Evolutionary conservation across 2,888 invertebrate genomes (phyloP), one percentile per base, ranked within the genome.

Genomic region (Agrotis clavis): DNA sequence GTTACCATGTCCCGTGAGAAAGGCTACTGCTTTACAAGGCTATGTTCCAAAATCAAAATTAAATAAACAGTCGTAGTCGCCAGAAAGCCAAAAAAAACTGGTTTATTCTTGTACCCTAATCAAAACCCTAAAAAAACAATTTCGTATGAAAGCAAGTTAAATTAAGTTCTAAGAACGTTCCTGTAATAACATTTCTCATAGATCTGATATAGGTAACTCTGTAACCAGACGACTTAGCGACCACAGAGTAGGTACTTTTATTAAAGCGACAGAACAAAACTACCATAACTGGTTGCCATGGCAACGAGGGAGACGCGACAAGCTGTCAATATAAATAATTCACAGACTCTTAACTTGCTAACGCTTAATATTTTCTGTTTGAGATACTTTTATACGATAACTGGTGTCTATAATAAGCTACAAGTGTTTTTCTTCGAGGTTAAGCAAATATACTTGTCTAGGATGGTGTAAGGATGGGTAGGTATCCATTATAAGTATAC

Each of bases 241-340:
- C n/a, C n/a, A n/a, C n/a, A n/a, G n/a, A n/a, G n/a, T n/a, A n/a
- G n/a, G n/a, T n/a, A n/a, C n/a, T n/a, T n/a, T n/a, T n/a, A n/a
- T n/a, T n/a, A n/a, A n/a, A n/a, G n/a, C n/a, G 5, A 69, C 30
- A 41, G 19, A 11, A 6, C 7, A 13, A 51, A 45, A 56, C 51
- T 19, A 45, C 30, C 64, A 56, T 68, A 63, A 30, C 54, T 14
- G 13, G 69, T 80, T 61, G 50, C 64, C 45, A 77, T 70, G 19
- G 48, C 51, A 65, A 75, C 77, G 21, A 4, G 7, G 4, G 51
- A 78, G 69, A 70, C 69, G 56, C 30, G 70, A 35, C 76, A 21
- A 35, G 18, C 56, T 62, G 81, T 50, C 56, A 61, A 61, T 69
- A 53, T 57, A 65, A 75, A 45, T 74, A 48, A 74, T 63, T 73